Evolutionary conservation across 2,113 vertebrate genomes (phyloP), one percentile per base, ranked within the genome.

Genomic region (Felis chaus): DNA sequence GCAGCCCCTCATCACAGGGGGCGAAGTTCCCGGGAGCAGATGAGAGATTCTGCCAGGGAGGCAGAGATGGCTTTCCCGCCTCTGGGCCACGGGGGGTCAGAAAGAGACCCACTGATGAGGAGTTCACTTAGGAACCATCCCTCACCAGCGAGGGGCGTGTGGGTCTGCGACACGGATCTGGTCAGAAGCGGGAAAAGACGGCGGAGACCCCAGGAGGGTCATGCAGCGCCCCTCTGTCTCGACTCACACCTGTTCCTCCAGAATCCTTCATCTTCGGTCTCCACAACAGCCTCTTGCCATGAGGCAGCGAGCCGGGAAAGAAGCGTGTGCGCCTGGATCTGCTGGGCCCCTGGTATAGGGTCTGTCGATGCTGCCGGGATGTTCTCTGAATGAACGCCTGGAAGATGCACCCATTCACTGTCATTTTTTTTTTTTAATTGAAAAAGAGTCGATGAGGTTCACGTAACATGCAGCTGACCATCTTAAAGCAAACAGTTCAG

Each of bases 1-100:
- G 16, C 39, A 7, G 39, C 31, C 39, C n/a, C n/a, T 76, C 27
- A 25, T 53, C 57, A 53, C 16, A 11, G 18, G 16, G 45, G 53
- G 9, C 2, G 0, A 9, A 27, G 29, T 4, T 53, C 5, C 50
- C 1, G 1, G 1, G 55, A 65, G 41, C 33, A 25, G 16, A 23
- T 7, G 8, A 36, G 33, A 25, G 65, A 27, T 0, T 3, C 83
- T 68, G 36, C 76, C 25, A 4, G 55, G 19, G 21, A 31, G 25
- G 15, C 16, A 14, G 18, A n/a, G 63, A 25, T 1, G 10, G 10
- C 55, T 25, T 69, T 48, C 33, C 33, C 27, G 0, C 50, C 7
- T 61, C 89, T 12, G 39, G 6, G 74, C 80, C n/a, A 16, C 7
- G 0, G 80, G 27, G 21, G 5, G 11, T 63, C 16, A 68, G 23